Conservation (phyloP, 2,113 vertebrate species). For the Serilophus lunatus region DNA sequence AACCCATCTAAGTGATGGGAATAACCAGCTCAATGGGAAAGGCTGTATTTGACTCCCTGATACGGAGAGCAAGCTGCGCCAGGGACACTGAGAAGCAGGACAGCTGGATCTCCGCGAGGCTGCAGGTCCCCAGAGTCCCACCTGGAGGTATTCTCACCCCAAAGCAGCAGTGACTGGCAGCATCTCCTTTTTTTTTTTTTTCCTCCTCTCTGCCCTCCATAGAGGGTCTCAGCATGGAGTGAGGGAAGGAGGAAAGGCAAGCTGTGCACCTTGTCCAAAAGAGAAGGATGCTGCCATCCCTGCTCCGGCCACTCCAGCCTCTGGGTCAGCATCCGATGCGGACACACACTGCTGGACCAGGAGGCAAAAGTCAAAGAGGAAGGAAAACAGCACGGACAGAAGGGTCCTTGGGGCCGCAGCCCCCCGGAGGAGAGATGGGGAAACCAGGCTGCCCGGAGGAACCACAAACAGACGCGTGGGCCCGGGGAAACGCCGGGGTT, state of each 20-base stretch:
- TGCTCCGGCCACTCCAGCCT: not conserved
- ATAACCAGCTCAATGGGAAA: not conserved
- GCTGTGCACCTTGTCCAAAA: not conserved
- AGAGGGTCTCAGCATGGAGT: accelerated
- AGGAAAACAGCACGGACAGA: not conserved
- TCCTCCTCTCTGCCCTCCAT: accelerated
- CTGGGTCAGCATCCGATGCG: accelerated
- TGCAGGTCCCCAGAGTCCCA: not conserved
- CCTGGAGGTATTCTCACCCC: not conserved
- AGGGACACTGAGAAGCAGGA: not conserved
- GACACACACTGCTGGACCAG: not conserved
- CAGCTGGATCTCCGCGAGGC: not conserved
- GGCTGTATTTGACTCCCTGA: not conserved
- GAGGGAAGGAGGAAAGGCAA: not conserved
- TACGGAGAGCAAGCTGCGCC: not conserved
- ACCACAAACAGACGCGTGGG: not conserved
- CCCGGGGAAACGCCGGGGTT: not conserved
- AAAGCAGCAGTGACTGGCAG: not conserved
- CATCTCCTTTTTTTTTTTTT: not conserved
- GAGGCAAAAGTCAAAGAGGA: not conserved
- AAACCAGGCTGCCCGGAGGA: too few species aligned
- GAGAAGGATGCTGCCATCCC: not conserved
- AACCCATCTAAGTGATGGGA: not conserved
- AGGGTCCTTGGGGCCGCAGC: accelerated
- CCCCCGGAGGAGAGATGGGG: too few species aligned